These are phyloP conservation scores for Leucophora obtusa DNA, from an alignment of 2,888 invertebrate species.

Conservation along the genomic window DNA sequence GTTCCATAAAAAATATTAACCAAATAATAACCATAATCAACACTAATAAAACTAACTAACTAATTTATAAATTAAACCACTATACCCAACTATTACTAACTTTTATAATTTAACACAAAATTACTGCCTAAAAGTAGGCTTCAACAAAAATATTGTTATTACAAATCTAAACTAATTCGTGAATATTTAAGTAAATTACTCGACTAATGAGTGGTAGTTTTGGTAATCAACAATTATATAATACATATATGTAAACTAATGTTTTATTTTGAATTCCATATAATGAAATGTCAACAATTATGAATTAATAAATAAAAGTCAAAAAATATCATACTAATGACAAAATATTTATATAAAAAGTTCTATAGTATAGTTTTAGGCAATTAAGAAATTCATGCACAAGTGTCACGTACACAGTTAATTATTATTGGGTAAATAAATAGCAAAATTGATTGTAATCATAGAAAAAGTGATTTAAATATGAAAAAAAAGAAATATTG, in stretches of 20 bases:
- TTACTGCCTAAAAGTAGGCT: background rate
- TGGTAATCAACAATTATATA: background rate
- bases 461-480: background rate
- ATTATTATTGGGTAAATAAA: background rate
- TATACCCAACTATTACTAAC: background rate
- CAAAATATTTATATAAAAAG: background rate
- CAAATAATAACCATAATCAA: background rate
- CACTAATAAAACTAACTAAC: background rate
- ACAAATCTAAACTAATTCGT: slow-evolving; percentile 37
- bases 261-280: background rate
- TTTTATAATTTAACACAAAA: background rate
- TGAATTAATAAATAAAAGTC: background rate
- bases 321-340: background rate
- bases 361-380: background rate
- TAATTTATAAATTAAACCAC: background rate
- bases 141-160: background rate
- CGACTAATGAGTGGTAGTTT: slow-evolving; percentile 42
- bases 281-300: background rate
- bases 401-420: background rate
- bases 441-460: background rate
- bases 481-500: background rate
- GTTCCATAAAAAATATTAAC: background rate
- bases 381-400: background rate
- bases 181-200: slow-evolving; percentile 52
- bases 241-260: background rate